Percentiles rank a stretch among this genome's conserved stretches.
Conservation (phyloP, 2,113 vertebrate genomes). For the Psephotus haematonotus region DNA sequence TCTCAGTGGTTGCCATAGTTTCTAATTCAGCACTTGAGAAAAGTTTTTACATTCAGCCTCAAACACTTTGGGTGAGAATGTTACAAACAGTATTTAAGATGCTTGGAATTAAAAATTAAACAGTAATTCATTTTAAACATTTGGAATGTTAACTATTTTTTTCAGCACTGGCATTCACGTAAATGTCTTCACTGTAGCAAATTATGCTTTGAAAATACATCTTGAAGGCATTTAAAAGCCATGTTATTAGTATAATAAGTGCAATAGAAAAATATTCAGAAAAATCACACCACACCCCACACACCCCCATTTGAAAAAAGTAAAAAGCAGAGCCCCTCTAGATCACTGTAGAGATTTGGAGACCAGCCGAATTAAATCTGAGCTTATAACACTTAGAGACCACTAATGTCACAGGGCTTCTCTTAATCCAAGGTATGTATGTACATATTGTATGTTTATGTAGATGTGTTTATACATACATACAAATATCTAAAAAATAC, state of each 20-base stretch:
- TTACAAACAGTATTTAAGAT: background rate
- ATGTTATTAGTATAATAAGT: background rate
- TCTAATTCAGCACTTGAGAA: conserved; percentile 4
- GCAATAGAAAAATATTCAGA: background rate
- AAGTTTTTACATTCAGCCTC: conserved; percentile 15
- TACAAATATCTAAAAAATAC: background rate
- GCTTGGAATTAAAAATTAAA: background rate
- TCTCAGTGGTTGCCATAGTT: conserved; percentile 47
- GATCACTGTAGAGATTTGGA: background rate
- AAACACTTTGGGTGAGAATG: background rate
- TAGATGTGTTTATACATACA: background rate
- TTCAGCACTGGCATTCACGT: background rate
- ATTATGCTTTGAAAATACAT: background rate
- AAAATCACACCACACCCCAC: background rate
- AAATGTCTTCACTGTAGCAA: background rate
- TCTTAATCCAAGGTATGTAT: background rate
- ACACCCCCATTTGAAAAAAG: background rate
- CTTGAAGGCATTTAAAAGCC: background rate
- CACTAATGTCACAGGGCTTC: background rate
- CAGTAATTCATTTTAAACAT: background rate
- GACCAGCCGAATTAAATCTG: background rate
- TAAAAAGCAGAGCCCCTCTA: background rate
- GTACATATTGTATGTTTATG: background rate
- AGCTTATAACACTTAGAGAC: background rate
- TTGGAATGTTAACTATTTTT: background rate